Base-by-base conservation (phyloP, 2,888 invertebrate species). In the Cylloceria caligata region DNA sequence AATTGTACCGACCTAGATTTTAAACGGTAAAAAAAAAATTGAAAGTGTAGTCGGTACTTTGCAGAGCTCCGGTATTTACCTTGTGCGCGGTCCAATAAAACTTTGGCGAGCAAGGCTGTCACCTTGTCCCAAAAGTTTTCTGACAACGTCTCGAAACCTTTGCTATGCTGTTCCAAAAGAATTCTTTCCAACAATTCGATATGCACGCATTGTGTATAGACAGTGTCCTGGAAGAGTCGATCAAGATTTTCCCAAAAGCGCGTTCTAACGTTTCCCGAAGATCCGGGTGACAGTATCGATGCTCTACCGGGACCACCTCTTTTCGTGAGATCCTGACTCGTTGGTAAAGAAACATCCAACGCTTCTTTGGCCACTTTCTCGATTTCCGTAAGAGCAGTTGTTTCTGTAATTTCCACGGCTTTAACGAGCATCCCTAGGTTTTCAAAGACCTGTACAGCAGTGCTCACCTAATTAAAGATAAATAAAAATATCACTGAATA, bases 201-300 rank as follows among this genome's bases (percentile, higher is more conserved):
- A 87, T 90, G 97, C 83, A 95, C 94, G 90, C 97, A 97, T 85
- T 95, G 95, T 77, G 95, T 95, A 87, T 94, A 96, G 49, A 97
- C 94, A 78, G 96, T 95, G 79, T 95, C 95, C 89, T 97, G 96
- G 90, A 98, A 96, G 7, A 97, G 93, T 92, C 96, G 96, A 90
- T 98, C 98, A 88, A 99, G 94, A 87, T 97, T 97, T 81, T 96
- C 96, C 98, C 98, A 99, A 4, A 99, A 94, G 89, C 96, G 94
- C 49, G 94, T 94, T 82, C 96, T 93, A 87, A 96, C 94, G 68
- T 95, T 93, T 30, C 94, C 94, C 7, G 94, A 94, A 84, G 94
- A 94, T 7, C 94, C 94, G 49, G 94, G 93, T 0, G 94, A 93
- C 6, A 95, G 94, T 88, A 95, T 93, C 6, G 94, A 93, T 0